Evolutionary conservation across 2,888 invertebrate genomes (phyloP).

Genomic region (Gari tellinella): DNA sequence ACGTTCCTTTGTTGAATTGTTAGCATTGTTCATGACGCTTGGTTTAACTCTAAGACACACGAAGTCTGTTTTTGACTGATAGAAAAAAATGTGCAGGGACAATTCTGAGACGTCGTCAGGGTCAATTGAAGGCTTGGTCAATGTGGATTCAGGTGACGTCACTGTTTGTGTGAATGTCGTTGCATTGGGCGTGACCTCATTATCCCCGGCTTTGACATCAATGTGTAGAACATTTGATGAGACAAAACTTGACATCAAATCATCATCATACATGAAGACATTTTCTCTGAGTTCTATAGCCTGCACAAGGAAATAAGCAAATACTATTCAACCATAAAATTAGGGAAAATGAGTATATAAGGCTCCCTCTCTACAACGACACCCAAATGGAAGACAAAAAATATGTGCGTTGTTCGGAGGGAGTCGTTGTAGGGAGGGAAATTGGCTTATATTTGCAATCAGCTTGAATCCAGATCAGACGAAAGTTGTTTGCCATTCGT

Average conservation of each 20-base stretch:
- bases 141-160: conserved; percentile 20
- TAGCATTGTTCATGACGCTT: too few species aligned
- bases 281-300: conserved; percentile 51
- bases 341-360: too few species aligned
- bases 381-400: too few species aligned
- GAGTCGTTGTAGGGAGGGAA: too few species aligned
- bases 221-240: conserved; percentile 47
- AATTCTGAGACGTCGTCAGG: conserved; percentile 64
- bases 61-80: conserved; percentile 49
- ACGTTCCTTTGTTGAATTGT: not conserved
- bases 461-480: too few species aligned
- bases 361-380: too few species aligned
- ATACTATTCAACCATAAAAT: too few species aligned
- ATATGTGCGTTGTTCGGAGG: too few species aligned
- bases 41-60: conserved; percentile 46
- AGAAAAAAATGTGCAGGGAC: conserved; percentile 62
- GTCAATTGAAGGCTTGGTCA: conserved; percentile 24
- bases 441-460: too few species aligned
- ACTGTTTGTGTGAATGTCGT: conserved; percentile 41
- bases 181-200: conserved; percentile 19
- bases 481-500: too few species aligned
- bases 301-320: conserved; percentile 11
- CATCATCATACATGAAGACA: conserved; percentile 55
- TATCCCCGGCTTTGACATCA: conserved; percentile 37
- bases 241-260: conserved; percentile 44